Base-by-base conservation (phyloP, 1,140 invertebrate species). In the Panagrolaimus sp. region DNA sequence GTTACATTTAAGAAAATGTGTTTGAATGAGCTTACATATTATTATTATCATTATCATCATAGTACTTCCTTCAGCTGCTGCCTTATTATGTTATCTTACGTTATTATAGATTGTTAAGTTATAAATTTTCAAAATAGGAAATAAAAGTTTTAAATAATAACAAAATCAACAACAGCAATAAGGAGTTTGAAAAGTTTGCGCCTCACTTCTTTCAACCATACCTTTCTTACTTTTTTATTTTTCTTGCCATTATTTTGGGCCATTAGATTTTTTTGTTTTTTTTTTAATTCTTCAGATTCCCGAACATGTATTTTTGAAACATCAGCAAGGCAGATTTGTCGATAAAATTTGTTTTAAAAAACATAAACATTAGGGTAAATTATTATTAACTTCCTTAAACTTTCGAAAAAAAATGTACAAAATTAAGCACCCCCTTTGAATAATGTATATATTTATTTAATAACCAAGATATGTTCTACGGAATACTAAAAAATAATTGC, bases 321-420 rank as follows among this genome's bases (percentile, higher is more conserved):
- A 16, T 57, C 64, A 31, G 63, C 43, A 14, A 75, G 44, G 25
- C 77, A 76, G 9, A 77, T n/a, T 45, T 75, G 25, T 20, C 78
- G 62, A 23, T n/a, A n/a, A n/a, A n/a, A n/a, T n/a, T n/a, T n/a
- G n/a, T n/a, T n/a, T n/a, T n/a, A n/a, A n/a, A n/a, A n/a, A n/a
- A n/a, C n/a, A n/a, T n/a, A n/a, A n/a, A n/a, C n/a, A n/a, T n/a
- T n/a, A n/a, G n/a, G n/a, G n/a, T n/a, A n/a, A n/a, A n/a, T n/a
- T n/a, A n/a, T n/a, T n/a, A n/a, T n/a, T n/a, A n/a, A n/a, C n/a
- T n/a, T n/a, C n/a, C n/a, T n/a, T n/a, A n/a, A n/a, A n/a, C n/a
- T n/a, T n/a, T n/a, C n/a, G n/a, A n/a, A n/a, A n/a, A n/a, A n/a
- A n/a, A n/a, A n/a, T n/a, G n/a, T n/a, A n/a, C n/a, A n/a, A n/a